Evolutionary conservation across 2,113 vertebrate species (phyloP), one percentile per base, ranked within the genome.

Genomic region (Amphiprion ocellaris): DNA sequence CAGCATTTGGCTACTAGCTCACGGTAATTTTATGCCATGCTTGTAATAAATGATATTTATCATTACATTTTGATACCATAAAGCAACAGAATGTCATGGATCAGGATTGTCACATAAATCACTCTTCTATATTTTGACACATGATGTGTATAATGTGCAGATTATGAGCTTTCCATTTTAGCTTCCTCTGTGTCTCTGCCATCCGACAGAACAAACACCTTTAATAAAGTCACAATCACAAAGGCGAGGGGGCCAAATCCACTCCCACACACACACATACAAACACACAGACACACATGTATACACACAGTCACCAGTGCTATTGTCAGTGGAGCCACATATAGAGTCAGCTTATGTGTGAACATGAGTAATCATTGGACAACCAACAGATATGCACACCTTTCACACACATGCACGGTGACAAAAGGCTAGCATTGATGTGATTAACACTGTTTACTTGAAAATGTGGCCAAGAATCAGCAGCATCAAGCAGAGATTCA

Each of bases 201-300:
- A 84, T 86, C 77, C 23, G 33, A 82, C 74, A 77, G 63, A 87
- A 91, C 79, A 90, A 90, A 89, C 81, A 88, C 77, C 84, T 89
- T 87, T 87, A 89, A 94, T 93, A 95, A 95, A 96, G 91, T 93
- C 96, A 92, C 89, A 94, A 93, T 94, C 95, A 94, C 93, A 94
- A 95, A 95, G 94, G 95, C 95, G 95, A 95, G 91, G 95, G 92
- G 94, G 94, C 94, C 94, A 93, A 95, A 96, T 95, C 95, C 94
- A 95, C 94, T 93, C 94, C 16, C 79, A 74, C 79, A 75, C 80
- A 89, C 26, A 82, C 84, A 93, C 23, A 69, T 17, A 76, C 0
- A 82, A 72, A 77, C 69, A 79, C 74, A 78, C 59, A 69, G 66
- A 21, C 17, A n/a, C 74, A 83, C 70, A 55, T 47, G 24, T 52